Evolutionary conservation across 2,113 vertebrate genomes (phyloP), one percentile per base, ranked within the genome.

Genomic region (Microtus montanus): DNA sequence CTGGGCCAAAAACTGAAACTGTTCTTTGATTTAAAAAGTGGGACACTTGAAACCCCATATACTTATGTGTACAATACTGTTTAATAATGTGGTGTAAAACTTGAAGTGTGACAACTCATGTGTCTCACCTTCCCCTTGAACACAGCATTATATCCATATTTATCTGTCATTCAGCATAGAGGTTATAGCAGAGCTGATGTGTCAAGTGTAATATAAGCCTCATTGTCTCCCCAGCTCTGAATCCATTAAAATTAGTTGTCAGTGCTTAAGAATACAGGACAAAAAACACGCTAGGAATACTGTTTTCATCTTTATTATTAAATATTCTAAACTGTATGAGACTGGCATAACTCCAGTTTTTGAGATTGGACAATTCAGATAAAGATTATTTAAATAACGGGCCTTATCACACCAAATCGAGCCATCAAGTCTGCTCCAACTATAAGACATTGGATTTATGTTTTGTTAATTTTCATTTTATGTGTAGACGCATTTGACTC

Each of bases 11-110:
- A 49, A 54, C 64, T 52, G 22, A 91, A 87, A 11, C 35, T 19
- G 9, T 66, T 15, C 66, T 41, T 90, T 41, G 13, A 68, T 89
- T 82, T 89, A 92, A 89, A n/a, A 91, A 70, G 30, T 33, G 78
- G 20, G 73, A 73, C 7, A 6, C 41, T 12, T 52, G 41, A 92
- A 68, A 66, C 5, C n/a, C 35, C 71, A 90, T 30, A 28, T 15
- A 68, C 22, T 12, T 15, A 5, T 41, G 19, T 52, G 33, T 28
- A 28, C 7, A 49, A 17, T 33, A 41, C 38, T 86, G 13, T 30
- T 94, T 75, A 83, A 7, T 61, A 88, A n/a, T 89, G 35, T 3
- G n/a, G 17, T 24, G 35, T 49, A 68, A 88, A 91, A 44, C 13
- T 54, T 83, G 28, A 9, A 33, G 3, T 41, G 2, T 7, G 61